Base-by-base conservation (phyloP, 2,888 invertebrate species). In the Aporophyla lueneburgensis region DNA sequence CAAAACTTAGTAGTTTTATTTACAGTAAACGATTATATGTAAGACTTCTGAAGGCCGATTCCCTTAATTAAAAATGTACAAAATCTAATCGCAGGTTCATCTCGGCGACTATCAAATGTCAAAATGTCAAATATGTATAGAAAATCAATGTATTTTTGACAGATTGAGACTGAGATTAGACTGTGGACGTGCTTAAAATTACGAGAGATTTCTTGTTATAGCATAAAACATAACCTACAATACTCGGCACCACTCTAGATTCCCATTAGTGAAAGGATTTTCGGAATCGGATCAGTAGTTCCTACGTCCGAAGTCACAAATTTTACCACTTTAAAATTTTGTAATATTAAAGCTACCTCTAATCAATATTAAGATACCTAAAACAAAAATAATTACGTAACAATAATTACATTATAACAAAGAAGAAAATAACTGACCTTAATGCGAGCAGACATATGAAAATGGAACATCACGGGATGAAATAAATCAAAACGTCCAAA, bases 401-500 rank as follows among this genome's bases (percentile, higher is more conserved):
- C 40, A 59, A n/a, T 33, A 14, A 56, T 43, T 19, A n/a, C 21
- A 33, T 40, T 69, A n/a, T n/a, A 46, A 56, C 33, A 53, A 21
- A 9, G 73, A 72, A 51, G 21, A 73, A 80, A 71, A 71, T 53
- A 69, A 68, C 27, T n/a, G 43, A 27, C 73, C 21, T n/a, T 58
- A 71, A 71, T 78, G 21, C 66, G 63, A 40, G 12, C 51, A 21
- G 69, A 71, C 59, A 59, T 59, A 69, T 80, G 19, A 77, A 76
- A 78, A 76, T 78, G 62, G 27, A 76, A 71, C 59, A 63, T 46
- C 19, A 65, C 56, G 21, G 58, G 43, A 59, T 46, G 51, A 71
- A 75, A 87, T 89, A 85, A 86, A 87, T 86, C 81, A 88, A 86
- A 84, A 80, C 72, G 10, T 80, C 71, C 67, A 68, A 79, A 62